Evolutionary conservation across 2,113 vertebrate genomes (phyloP), one percentile per base, ranked within the genome.

Genomic region (Onychostruthus taczanowskii): DNA sequence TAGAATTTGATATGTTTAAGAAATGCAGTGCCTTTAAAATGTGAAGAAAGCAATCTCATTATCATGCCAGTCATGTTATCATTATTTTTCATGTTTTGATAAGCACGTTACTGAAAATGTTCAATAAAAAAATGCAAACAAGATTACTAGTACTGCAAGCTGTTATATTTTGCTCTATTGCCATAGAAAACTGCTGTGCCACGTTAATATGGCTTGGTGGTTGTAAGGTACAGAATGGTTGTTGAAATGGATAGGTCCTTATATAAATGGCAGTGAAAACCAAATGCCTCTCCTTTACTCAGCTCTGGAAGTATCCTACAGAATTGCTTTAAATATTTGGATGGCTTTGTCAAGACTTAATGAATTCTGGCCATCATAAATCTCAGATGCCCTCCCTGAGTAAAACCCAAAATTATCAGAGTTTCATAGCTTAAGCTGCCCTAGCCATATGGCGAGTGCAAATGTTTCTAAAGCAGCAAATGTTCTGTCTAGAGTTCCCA

Each of bases 391-490:
- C 94, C 95, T 96, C 46, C 46, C 63, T 91, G 55, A 92, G 58
- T 55, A 68, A 97, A 96, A 77, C 41, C 85, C 50, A 28, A 89
- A 96, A 97, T 95, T 87, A 96, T 96, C 93, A 84, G 50, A 87
- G 33, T 96, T 97, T 97, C 84, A 78, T 76, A 96, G 81, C 79
- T 81, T 93, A 90, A 95, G 89, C 94, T 96, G 90, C 96, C 96
- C 97, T 96, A 90, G 94, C 96, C 96, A 98, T 98, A 97, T 98
- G 98, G 89, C 58, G 94, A 97, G 93, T 92, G 94, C 95, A 95
- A 98, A 98, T 95, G 96, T 96, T 98, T 97, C 94, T 93, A 96
- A 97, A 97, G 96, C 84, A 96, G 96, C 97, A 97, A 97, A 96
- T 96, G 97, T 97, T 97, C 95, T 95, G 96, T 96, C 97, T 96